Percentiles rank a stretch among this genome's conserved stretches.
phyloP scores from a whole-genome alignment of 1,140 invertebrate species.

The Schlechtendalia chinensis region DNA sequence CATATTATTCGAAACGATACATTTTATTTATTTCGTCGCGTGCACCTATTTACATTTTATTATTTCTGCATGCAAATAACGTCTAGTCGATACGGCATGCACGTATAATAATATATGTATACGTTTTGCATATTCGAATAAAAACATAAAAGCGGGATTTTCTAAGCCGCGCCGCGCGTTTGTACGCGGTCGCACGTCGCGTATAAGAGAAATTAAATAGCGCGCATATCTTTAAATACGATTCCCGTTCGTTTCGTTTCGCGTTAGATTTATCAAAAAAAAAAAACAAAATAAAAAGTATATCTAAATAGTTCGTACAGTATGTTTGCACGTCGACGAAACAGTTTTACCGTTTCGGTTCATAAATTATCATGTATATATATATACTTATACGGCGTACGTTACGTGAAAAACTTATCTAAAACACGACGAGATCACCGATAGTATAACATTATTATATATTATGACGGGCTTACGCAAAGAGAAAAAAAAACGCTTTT shows the following conservation, averaged over 20 bases:
- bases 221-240: background rate
- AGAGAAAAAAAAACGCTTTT: too few relatives aligned
- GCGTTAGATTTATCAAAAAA: slow-evolving; percentile 6
- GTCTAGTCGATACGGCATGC: background rate
- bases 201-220: slow-evolving; percentile 8
- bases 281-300: too few relatives aligned
- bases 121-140: slow-evolving; percentile 16
- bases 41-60: background rate
- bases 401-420: background rate
- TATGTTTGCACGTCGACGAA: background rate
- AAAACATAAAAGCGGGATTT: slow-evolving; percentile 1
- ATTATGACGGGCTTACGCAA: background rate
- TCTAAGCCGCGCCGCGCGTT: background rate
- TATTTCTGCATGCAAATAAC: background rate
- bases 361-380: slow-evolving; percentile 12
- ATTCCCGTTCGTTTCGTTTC: background rate
- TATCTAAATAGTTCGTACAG: slow-evolving; percentile 12
- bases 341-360: slow-evolving; percentile 12
- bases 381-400: too few relatives aligned
- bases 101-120: too few relatives aligned
- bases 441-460: too few relatives aligned
- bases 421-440: background rate
- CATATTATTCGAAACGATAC: too few relatives aligned
- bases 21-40: background rate
- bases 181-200: background rate